A percentile compares a stretch with the other conserved stretches of the same genome.
Conservation (phyloP, 2,888 invertebrate species). For the Drosophila rellima region DNA sequence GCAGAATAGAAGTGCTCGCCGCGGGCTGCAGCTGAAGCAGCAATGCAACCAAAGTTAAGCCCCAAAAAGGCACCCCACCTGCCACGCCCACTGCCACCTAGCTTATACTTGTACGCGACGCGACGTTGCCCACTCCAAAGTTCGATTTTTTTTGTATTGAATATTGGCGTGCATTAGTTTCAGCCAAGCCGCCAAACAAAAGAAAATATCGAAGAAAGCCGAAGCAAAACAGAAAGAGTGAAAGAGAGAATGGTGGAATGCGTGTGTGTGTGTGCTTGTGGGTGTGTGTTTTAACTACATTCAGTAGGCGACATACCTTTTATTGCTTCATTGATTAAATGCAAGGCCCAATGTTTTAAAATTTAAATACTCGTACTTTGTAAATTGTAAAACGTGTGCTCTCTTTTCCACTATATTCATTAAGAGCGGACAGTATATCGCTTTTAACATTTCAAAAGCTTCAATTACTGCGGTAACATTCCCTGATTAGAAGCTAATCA, state of each 20-base stretch:
- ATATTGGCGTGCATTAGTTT: conserved; percentile 73
- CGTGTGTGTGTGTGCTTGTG: neutral
- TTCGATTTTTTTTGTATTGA: conserved; percentile 74
- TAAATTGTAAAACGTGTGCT: neutral
- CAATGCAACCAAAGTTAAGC: conserved; percentile 23
- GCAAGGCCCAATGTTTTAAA: conserved; percentile 9
- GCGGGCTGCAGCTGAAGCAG: conserved; percentile 21
- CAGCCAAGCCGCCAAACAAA: conserved; percentile 26
- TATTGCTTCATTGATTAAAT: conserved; percentile 36
- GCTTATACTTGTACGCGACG: conserved; percentile 33
- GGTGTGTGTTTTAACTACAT: neutral
- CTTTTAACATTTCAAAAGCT: neutral
- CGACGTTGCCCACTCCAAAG: conserved; percentile 70
- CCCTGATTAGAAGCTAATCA: too few species aligned
- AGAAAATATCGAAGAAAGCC: neutral
- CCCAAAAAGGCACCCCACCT: neutral
- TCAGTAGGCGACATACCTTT: conserved; percentile 25
- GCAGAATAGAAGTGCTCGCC: conserved; percentile 62
- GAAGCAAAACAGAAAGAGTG: neutral
- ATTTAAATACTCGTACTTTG: neutral
- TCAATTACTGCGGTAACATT: neutral
- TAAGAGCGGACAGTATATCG: neutral
- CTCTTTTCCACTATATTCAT: neutral
- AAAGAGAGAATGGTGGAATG: neutral
- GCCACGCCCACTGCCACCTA: neutral